These are phyloP conservation scores for Mus pahari DNA, from an alignment of 2,113 vertebrate species.

Conservation along the genomic window DNA sequence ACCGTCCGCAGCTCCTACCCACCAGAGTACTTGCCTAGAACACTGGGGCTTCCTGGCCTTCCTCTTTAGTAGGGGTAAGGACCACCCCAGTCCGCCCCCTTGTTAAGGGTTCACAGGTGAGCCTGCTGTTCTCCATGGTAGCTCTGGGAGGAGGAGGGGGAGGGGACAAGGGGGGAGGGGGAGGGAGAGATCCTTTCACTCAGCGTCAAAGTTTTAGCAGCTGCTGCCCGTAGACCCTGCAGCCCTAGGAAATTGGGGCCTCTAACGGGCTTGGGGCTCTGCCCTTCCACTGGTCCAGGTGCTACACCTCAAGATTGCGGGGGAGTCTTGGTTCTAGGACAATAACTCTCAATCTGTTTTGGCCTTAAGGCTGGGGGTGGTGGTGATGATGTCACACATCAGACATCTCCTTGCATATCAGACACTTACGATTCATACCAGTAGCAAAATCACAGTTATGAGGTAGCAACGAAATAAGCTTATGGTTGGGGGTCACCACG, in stretches of 20 bases:
- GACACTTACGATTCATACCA: background rate
- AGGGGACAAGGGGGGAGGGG: background rate
- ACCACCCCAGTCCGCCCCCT: slow-evolving; percentile 19
- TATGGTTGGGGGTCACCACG: background rate
- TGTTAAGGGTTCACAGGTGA: slow-evolving; percentile 42
- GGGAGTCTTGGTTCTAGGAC: background rate
- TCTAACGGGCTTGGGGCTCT: background rate
- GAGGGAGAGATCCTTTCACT: accelerated
- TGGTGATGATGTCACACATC: too few species aligned
- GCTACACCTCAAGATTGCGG: accelerated
- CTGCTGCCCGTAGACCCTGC: background rate
- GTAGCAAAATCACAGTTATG: background rate
- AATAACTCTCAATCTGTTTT: background rate
- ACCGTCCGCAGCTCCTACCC: background rate
- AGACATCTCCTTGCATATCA: background rate
- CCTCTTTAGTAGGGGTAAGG: background rate
- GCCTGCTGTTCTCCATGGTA: background rate
- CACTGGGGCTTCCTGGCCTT: accelerated
- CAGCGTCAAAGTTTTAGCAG: background rate
- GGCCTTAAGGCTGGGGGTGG: too few species aligned
- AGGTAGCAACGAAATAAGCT: background rate
- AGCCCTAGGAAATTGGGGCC: accelerated
- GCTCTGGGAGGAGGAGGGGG: background rate
- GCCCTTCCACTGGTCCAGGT: background rate
- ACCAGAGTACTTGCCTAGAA: accelerated